phyloP scores from a whole-genome alignment of 2,888 invertebrate genomes.

The Pristionchus mayeri region DNA sequence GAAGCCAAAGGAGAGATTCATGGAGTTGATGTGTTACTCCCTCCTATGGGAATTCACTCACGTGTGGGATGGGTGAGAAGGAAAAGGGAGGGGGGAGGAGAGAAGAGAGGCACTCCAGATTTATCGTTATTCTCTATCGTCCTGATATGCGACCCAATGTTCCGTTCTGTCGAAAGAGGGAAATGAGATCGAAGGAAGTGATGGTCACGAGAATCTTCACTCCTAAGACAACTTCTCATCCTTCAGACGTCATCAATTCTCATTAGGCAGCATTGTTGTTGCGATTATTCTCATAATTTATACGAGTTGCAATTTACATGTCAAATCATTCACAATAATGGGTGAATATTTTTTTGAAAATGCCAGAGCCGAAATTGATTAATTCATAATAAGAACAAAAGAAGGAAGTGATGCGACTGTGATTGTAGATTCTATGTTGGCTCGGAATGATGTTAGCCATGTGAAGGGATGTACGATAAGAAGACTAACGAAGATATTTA shows the following conservation, averaged over 20 bases:
- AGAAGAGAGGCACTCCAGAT: not conserved
- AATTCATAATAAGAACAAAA: too few species aligned
- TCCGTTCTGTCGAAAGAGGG: not conserved
- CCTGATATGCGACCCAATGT: constrained; percentile 8
- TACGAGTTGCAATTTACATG: too few species aligned
- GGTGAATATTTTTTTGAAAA: too few species aligned
- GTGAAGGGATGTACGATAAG: too few species aligned
- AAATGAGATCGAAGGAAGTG: not conserved
- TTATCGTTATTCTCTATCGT: constrained; percentile 26
- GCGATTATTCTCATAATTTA: too few species aligned
- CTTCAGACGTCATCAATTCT: not conserved
- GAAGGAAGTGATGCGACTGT: too few species aligned
- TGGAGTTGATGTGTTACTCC: constrained; percentile 13
- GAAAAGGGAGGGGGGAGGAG: not conserved
- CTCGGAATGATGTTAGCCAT: too few species aligned
- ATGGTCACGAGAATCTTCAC: not conserved
- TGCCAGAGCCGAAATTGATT: too few species aligned
- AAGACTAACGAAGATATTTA: too few species aligned
- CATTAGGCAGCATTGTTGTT: too few species aligned
- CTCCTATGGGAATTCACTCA: constrained; percentile 43
- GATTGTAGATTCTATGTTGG: too few species aligned
- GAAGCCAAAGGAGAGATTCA: constrained; percentile 14
- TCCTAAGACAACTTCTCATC: not conserved
- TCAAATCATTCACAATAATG: too few species aligned
- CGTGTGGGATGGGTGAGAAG: constrained; percentile 25